Conservation (phyloP, 2,797 vertebrate species). For the Muscicapa striata region DNA sequence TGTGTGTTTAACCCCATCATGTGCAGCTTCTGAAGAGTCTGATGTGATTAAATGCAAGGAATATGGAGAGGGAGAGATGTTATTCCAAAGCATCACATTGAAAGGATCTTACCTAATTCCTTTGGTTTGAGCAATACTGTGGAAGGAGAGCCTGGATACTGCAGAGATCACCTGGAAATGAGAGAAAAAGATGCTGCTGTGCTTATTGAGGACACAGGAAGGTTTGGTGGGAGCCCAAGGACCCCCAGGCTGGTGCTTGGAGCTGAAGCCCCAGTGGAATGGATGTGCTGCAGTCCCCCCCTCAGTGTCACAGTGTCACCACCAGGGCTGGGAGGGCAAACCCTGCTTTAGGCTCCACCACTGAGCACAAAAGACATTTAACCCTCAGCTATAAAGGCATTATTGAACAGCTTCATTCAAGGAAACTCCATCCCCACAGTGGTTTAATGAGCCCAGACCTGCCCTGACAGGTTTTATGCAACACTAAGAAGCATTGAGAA, state of each 20-base stretch:
- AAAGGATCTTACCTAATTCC: slow-evolving; percentile 88
- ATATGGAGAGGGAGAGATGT: neutral
- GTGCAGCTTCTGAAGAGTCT: neutral
- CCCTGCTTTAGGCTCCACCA: neutral
- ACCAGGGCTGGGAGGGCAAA: neutral
- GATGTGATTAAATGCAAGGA: neutral
- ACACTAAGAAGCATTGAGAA: neutral
- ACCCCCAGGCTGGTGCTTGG: neutral
- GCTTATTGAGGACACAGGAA: neutral
- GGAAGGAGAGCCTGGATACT: slow-evolving; percentile 93
- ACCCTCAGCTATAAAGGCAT: neutral
- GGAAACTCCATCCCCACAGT: neutral
- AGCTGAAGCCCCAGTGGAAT: neutral
- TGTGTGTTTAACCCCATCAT: neutral
- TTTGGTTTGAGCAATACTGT: slow-evolving; percentile 94
- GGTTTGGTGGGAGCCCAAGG: neutral
- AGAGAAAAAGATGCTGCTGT: slow-evolving; percentile 35
- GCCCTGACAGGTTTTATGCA: neutral
- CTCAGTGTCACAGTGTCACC: neutral
- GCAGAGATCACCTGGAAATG: slow-evolving; percentile 91
- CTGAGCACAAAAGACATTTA: neutral
- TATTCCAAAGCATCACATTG: neutral
- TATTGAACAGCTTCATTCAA: rapidly evolving
- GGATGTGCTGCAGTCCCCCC: neutral
- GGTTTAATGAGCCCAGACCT: neutral